A percentile compares a stretch with the other conserved stretches of the same genome.
These are phyloP conservation scores for Plebejus melissa DNA, from an alignment of 2,888 invertebrate species.

Conservation along the genomic window DNA sequence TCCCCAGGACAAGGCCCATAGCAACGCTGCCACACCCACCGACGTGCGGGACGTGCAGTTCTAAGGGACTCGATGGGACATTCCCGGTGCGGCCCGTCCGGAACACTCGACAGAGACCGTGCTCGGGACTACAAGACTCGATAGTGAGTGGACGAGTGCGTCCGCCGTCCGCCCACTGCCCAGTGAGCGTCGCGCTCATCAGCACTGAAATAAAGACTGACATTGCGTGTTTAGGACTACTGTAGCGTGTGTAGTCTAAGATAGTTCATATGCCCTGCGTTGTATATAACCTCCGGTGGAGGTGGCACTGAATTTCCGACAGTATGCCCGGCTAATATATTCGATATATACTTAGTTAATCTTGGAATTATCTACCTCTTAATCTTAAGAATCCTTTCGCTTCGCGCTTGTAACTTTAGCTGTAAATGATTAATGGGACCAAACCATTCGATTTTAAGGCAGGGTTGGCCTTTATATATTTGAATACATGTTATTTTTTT, in stretches of 20 bases:
- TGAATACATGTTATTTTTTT: neutral
- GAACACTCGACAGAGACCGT: conserved; percentile 55
- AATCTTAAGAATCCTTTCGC: conserved; percentile 61
- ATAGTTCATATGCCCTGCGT: conserved; percentile 58
- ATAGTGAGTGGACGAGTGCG: conserved; percentile 57
- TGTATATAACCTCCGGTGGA: conserved; percentile 54
- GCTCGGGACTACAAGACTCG: conserved; percentile 80
- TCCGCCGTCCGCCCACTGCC: conserved; percentile 41
- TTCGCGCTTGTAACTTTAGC: conserved; percentile 44
- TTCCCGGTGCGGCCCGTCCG: conserved; percentile 85
- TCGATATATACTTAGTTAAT: conserved; percentile 55
- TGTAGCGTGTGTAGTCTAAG: conserved; percentile 58
- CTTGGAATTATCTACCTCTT: conserved; percentile 77
- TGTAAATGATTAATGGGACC: conserved; percentile 51
- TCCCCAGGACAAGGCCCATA: conserved; percentile 80
- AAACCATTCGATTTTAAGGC: conserved; percentile 44
- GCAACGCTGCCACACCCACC: conserved; percentile 89
- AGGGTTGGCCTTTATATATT: neutral
- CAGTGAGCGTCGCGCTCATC: conserved; percentile 48
- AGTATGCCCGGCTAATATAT: conserved; percentile 44
- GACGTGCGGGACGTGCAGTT: conserved; percentile 92
- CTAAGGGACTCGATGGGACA: conserved; percentile 47
- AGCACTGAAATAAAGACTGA: conserved; percentile 78
- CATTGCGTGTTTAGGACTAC: conserved; percentile 65
- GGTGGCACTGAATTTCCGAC: conserved; percentile 45